phyloP scores from a whole-genome alignment of 2,888 invertebrate genomes.

The Eutolmus rufibarbis region DNA sequence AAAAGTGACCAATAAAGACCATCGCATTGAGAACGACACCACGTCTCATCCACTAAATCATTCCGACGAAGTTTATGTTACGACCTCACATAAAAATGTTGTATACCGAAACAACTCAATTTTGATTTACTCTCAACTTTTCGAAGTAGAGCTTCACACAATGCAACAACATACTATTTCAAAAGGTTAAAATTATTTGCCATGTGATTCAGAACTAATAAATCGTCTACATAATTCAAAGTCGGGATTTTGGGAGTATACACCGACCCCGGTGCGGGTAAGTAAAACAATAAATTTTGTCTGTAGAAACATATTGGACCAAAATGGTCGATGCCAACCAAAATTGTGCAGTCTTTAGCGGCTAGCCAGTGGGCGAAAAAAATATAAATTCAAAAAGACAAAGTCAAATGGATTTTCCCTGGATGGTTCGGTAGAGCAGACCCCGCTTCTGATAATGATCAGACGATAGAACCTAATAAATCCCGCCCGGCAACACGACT shows the following conservation, averaged over 20 bases:
- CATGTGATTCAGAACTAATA: background rate
- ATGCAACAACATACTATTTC: background rate
- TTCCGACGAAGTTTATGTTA: background rate
- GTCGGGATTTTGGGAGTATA: background rate
- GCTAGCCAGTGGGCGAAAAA: background rate
- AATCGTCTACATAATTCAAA: background rate
- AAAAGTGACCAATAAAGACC: background rate
- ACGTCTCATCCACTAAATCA: background rate
- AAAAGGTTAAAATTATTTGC: background rate
- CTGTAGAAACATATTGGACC: background rate
- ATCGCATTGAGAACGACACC: background rate
- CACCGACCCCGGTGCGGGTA: background rate
- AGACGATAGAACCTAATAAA: background rate
- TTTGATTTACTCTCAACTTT: background rate
- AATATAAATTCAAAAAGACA: background rate
- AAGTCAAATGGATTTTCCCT: background rate
- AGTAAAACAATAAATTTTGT: conserved; percentile 3
- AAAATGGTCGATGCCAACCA: background rate
- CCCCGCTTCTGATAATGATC: background rate
- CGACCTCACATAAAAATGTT: background rate
- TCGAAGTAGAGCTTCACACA: background rate
- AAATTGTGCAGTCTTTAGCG: conserved; percentile 2
- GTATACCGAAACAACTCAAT: background rate
- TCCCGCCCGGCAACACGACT: background rate
- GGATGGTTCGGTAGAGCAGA: background rate